Evolutionary conservation across 1,140 invertebrate species (phyloP), one percentile per base, ranked within the genome.

Genomic region (Heliconius hermathena): DNA sequence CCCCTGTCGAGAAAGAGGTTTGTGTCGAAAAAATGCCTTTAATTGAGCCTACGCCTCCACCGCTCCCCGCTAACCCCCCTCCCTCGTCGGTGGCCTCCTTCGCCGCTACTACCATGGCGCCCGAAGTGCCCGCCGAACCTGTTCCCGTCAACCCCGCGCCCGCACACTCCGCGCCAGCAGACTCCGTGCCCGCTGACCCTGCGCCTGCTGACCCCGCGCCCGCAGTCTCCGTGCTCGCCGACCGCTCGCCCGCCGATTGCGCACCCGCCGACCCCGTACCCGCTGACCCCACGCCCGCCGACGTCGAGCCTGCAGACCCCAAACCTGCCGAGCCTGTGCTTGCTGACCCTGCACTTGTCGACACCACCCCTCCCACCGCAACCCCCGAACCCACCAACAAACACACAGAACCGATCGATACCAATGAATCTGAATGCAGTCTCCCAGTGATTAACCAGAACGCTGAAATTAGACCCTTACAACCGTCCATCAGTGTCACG

Each of bases 11-110:
- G 87, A 93, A 94, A 84, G 94, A 95, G 94, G 94, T 95, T 95
- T 95, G 94, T 95, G 93, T 94, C 90, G 92, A 92, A 87, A 89
- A 93, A 92, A 87, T 89, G 86, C 90, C 91, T 88, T 90, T 92
- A 90, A 90, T 93, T 91, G 94, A 95, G 85, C 83, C 91, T 86
- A 91, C 91, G 86, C 93, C 93, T 88, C 94, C 94, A 84, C 94
- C 94, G 77, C 93, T 95, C 81, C 94, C 94, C 75, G 91, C 93
- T 77, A 94, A 90, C 88, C 94, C 94, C 82, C 94, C 94, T 89
- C 94, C 94, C 73, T 95, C 94, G 80, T 95, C 93, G 82, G 91
- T 95, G 88, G 94, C 92, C 82, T 91, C 93, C 83, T 95, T 95
- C 85, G 94, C 94, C 86, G 93, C 92, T 79, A 92, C 91, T 84